Evolutionary conservation across 2,888 invertebrate genomes (phyloP).

Genomic region (Calameuta pallipes): DNA sequence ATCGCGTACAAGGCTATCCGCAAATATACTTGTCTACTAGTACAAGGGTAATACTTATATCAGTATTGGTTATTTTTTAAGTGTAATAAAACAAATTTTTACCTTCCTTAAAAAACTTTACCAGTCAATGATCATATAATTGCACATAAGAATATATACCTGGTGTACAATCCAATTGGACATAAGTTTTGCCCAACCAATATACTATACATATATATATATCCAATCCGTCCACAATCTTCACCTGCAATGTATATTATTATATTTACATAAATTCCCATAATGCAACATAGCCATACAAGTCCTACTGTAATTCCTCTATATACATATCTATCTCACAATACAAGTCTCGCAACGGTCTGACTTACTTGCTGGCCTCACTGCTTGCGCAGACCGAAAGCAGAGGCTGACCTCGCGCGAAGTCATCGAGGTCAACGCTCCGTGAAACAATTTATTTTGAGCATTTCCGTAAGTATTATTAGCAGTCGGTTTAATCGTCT

Average conservation of each 20-base stretch:
- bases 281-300: neutral
- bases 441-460: slow-evolving; percentile 32
- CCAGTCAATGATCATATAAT: neutral
- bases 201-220: neutral
- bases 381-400: slow-evolving; percentile 1
- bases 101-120: neutral
- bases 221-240: no score
- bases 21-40: neutral
- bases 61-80: neutral
- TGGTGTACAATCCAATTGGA: neutral
- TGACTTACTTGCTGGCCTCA: neutral
- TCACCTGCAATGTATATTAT: no score
- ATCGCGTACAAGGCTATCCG: neutral
- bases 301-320: neutral
- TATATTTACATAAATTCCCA: no score
- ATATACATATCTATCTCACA: neutral
- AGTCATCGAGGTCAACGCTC: slow-evolving; percentile 31
- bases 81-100: neutral
- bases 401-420: slow-evolving; percentile 14
- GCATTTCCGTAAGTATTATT: slow-evolving; percentile 35
- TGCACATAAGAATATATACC: neutral
- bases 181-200: neutral
- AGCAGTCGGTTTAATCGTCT: slow-evolving; percentile 27
- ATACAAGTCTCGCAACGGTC: neutral
- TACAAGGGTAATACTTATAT: neutral